These are phyloP conservation scores for Brachyalestes nurse DNA, from an alignment of 2,797 vertebrate species.

Conservation along the genomic window DNA sequence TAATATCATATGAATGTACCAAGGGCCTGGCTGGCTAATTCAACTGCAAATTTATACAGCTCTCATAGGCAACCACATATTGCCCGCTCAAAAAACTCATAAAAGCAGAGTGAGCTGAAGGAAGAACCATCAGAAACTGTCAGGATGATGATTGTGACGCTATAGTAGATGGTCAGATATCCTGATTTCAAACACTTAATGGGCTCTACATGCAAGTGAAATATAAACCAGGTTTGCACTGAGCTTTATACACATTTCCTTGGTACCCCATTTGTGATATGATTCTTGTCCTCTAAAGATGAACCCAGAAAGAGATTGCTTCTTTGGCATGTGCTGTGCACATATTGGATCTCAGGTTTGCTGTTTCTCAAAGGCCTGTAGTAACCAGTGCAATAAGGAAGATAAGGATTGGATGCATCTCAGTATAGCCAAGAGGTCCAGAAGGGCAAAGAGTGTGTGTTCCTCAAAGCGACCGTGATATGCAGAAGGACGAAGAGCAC, in stretches of 20 bases:
- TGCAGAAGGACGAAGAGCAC: neutral
- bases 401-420: neutral
- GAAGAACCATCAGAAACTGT: constrained; percentile 34
- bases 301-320: neutral
- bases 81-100: constrained; percentile 31
- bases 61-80: constrained; percentile 34
- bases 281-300: neutral
- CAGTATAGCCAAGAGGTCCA: no score
- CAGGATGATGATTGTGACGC: neutral
- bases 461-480: constrained; percentile 16
- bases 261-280: neutral
- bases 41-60: constrained; percentile 47
- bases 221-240: neutral
- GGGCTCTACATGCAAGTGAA: constrained; percentile 16
- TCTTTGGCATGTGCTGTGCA: neutral
- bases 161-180: constrained; percentile 17
- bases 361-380: neutral
- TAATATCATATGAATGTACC: constrained; percentile 40
- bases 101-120: constrained; percentile 34
- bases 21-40: constrained; percentile 35
- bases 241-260: neutral
- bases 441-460: neutral
- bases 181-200: constrained; percentile 20
- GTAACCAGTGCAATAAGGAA: neutral
- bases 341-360: neutral